These are phyloP conservation scores for Leucania comma DNA, from an alignment of 2,888 invertebrate species.

Conservation along the genomic window DNA sequence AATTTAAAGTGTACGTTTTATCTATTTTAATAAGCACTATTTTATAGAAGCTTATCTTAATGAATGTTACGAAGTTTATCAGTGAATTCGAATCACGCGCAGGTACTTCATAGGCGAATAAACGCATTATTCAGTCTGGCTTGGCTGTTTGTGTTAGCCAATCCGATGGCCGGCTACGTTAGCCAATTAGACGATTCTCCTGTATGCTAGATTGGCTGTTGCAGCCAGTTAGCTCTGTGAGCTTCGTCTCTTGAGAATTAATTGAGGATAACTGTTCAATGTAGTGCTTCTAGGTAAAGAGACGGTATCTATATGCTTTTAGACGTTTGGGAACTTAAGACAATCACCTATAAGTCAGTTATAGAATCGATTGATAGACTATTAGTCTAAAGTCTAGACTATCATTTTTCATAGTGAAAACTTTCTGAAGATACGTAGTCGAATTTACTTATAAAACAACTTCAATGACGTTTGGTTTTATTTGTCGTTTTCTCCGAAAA, in stretches of 20 bases:
- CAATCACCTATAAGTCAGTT: not conserved
- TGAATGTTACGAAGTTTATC: conserved; percentile 17
- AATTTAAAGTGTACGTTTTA: conserved; percentile 36
- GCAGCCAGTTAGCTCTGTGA: conserved; percentile 28
- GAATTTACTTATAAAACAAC: too few species aligned
- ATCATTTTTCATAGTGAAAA: not conserved
- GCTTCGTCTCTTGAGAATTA: conserved; percentile 43
- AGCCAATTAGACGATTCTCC: conserved; percentile 36
- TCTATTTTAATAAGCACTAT: conserved; percentile 50
- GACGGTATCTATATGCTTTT: not conserved
- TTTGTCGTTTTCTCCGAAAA: too few species aligned
- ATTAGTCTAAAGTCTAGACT: not conserved
- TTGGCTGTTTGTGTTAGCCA: conserved; percentile 30
- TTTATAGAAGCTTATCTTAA: conserved; percentile 34
- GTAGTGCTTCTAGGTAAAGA: conserved; percentile 12
- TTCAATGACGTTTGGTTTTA: too few species aligned
- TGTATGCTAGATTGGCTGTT: conserved; percentile 21
- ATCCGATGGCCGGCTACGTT: conserved; percentile 18
- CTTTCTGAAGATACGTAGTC: too few species aligned
- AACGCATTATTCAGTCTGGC: conserved; percentile 28
- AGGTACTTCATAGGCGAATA: conserved; percentile 12
- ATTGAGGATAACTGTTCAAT: conserved; percentile 25
- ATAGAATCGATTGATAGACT: not conserved
- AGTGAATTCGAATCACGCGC: conserved; percentile 39
- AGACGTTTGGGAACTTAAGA: not conserved